phyloP scores from a whole-genome alignment of 2,888 invertebrate species.

The Erannis defoliaria region DNA sequence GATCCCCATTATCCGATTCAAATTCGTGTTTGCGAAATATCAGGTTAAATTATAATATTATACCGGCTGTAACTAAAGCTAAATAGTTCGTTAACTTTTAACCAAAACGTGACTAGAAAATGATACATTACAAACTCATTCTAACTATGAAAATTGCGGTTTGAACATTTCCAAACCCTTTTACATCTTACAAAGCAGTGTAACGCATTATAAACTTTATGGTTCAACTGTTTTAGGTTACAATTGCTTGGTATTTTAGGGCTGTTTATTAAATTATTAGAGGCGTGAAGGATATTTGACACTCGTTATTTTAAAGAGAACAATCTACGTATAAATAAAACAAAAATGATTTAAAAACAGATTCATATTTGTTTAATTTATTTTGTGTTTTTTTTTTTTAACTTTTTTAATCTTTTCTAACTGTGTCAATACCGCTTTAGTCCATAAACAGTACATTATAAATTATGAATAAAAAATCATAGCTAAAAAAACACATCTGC shows the following conservation, averaged over 20 bases:
- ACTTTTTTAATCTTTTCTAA: no score
- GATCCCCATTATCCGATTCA: not conserved
- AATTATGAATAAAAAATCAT: no score
- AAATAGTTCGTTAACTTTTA: slow-evolving; percentile 46
- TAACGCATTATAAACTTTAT: slow-evolving; percentile 9
- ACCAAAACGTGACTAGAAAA: slow-evolving; percentile 57
- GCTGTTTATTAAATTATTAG: slow-evolving; percentile 4
- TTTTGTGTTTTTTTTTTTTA: no score
- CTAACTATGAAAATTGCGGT: slow-evolving; percentile 54
- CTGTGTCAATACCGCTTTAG: no score
- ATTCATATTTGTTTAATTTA: no score
- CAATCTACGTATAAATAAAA: no score
- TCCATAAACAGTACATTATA: no score
- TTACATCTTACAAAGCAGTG: slow-evolving; percentile 12
- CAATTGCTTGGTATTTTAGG: not conserved
- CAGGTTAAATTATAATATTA: slow-evolving; percentile 26
- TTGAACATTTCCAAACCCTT: slow-evolving; percentile 48
- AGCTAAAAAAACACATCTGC: no score
- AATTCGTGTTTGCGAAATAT: slow-evolving; percentile 13
- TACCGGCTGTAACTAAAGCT: slow-evolving; percentile 32
- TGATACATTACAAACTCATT: slow-evolving; percentile 55
- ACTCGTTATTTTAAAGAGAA: not conserved
- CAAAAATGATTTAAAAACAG: no score
- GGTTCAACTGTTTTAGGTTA: not conserved
- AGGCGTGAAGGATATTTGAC: slow-evolving; percentile 35